Conservation (phyloP, 2,797 vertebrate genomes). For the Ibycter americanus region DNA sequence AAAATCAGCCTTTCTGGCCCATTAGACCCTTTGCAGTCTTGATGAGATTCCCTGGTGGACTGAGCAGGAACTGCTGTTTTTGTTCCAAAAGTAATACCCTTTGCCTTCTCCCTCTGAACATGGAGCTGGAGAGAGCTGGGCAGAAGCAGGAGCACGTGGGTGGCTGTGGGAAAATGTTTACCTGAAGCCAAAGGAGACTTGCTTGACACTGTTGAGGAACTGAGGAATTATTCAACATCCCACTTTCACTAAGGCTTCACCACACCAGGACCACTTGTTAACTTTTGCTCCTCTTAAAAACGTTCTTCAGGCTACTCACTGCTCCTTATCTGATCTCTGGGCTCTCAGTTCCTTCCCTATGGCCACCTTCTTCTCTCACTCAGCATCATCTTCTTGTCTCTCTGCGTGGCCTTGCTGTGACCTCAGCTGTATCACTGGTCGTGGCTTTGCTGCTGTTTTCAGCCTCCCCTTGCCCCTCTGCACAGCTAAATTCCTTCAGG, state of each 20-base stretch:
- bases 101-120: not conserved
- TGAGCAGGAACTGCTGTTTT: not conserved
- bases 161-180: not conserved
- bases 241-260: constrained; percentile 44
- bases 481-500: not conserved
- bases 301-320: not conserved
- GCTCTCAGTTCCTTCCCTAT: constrained; percentile 64
- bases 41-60: not conserved
- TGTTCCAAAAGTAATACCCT: not conserved
- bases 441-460: not conserved
- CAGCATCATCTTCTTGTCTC: constrained; percentile 29
- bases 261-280: constrained; percentile 54
- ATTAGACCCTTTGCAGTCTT: not conserved
- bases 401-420: not conserved
- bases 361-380: constrained; percentile 1
- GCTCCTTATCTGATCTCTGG: constrained; percentile 62
- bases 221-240: constrained; percentile 49
- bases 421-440: not conserved
- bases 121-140: not conserved
- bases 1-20: not conserved
- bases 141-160: not conserved
- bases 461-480: not conserved
- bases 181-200: not conserved
- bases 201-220: constrained; percentile 28
- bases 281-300: constrained; percentile 39